Conservation (phyloP, 1,140 invertebrate genomes). For the Neotoxoptera formosana region DNA sequence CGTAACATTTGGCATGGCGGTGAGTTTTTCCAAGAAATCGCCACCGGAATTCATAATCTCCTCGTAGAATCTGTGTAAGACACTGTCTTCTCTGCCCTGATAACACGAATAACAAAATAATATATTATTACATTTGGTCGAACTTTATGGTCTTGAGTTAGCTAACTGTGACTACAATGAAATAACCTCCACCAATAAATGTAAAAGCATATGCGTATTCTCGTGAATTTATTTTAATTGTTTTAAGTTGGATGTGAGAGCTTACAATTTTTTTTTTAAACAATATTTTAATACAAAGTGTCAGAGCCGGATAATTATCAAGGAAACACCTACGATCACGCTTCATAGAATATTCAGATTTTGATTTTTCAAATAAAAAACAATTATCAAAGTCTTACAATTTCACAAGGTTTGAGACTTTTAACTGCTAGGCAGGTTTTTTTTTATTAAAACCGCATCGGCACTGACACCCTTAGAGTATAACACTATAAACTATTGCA, state of each 20-base stretch:
- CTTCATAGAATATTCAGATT: no score
- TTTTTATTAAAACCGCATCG: no score
- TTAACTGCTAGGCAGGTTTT: no score
- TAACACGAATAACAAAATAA: slow-evolving; percentile 57
- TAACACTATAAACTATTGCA: not conserved
- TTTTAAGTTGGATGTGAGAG: not conserved
- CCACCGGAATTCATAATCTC: slow-evolving; percentile 77
- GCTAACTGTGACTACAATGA: not conserved
- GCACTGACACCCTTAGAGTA: no score
- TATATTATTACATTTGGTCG: not conserved
- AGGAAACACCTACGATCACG: no score
- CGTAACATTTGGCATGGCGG: slow-evolving; percentile 75
- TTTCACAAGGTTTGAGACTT: no score
- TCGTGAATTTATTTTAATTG: not conserved
- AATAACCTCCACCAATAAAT: not conserved
- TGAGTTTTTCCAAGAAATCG: slow-evolving; percentile 78
- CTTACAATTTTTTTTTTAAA: not conserved
- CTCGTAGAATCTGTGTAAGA: slow-evolving; percentile 81
- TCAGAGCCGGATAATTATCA: no score
- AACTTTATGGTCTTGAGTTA: not conserved
- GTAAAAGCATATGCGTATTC: not conserved
- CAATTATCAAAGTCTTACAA: no score
- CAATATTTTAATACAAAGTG: not conserved
- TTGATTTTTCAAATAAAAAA: no score
- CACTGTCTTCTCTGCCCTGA: slow-evolving; percentile 81